These are phyloP conservation scores for Proterorhinus semilunaris DNA, from an alignment of 2,113 vertebrate species.

Conservation along the genomic window DNA sequence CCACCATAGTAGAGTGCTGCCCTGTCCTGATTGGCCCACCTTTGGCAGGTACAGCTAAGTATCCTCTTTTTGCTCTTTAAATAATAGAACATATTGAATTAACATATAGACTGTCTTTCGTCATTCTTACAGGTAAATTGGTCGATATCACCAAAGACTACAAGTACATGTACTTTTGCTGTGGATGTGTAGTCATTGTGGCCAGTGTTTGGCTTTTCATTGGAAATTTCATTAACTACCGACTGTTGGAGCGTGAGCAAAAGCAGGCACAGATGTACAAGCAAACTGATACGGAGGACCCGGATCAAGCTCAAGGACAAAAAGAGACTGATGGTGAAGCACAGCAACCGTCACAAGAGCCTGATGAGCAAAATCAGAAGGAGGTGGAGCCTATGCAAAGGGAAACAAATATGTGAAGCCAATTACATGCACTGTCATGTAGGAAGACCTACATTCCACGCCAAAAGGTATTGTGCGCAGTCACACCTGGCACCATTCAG, in stretches of 20 bases:
- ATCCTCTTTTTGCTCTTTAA: not conserved
- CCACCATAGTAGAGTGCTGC: conserved; percentile 91
- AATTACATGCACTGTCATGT: not conserved
- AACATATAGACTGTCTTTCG: conserved; percentile 35
- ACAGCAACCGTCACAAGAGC: conserved; percentile 42
- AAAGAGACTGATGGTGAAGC: conserved; percentile 54
- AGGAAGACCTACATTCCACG: conserved; percentile 6
- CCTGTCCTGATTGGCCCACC: conserved; percentile 94
- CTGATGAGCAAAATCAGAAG: conserved; percentile 52
- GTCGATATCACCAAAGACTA: conserved; percentile 91
- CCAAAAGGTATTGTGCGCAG: conserved; percentile 31
- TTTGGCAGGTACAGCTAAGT: conserved; percentile 83
- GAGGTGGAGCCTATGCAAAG: conserved; percentile 77
- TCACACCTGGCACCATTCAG: conserved; percentile 14
- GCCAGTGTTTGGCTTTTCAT: conserved; percentile 93
- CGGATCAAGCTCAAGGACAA: conserved; percentile 65
- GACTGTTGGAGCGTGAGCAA: conserved; percentile 86
- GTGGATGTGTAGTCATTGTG: conserved; percentile 84
- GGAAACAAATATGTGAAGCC: conserved; percentile 92
- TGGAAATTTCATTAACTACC: conserved; percentile 94
- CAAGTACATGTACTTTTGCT: conserved; percentile 92
- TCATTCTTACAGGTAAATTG: conserved; percentile 84
- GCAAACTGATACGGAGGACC: conserved; percentile 68
- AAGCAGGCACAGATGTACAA: conserved; percentile 74
- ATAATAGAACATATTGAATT: not conserved